Base-by-base conservation (phyloP, 2,113 vertebrate species). In the Sylvia atricapilla region DNA sequence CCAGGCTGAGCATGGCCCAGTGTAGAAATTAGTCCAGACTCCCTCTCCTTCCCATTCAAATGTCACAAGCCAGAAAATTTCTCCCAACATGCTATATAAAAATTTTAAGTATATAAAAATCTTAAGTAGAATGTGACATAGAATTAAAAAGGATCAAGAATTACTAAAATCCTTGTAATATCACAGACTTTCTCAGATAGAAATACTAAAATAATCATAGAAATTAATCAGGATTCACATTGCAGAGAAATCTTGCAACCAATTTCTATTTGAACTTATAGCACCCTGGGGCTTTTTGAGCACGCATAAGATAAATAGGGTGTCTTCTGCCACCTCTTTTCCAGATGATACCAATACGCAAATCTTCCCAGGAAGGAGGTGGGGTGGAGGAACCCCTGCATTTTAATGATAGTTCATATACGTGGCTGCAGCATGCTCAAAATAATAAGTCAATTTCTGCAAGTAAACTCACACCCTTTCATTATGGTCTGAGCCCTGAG, bases 191-290 rank as follows among this genome's bases (percentile, higher is more conserved):
- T 47, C 3, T 62, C n/a, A 60, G 19, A 44, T 6, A 0, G 21
- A 92, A 92, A 76, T 39, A n/a, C 9, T 49, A 20, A 94, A 64
- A 9, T 23, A 90, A 75, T 23, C 63, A 28, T 20, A 69, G 53
- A 68, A 86, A 56, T 7, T 0, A 82, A 59, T 13, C 9, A n/a
- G 15, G 12, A 22, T 75, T 22, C 30, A 47, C 0, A 0, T 28
- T 43, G 75, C 10, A 72, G 19, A 52, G 12, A 35, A 64, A 64
- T 31, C 25, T 56, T n/a, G 7, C 18, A 84, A 50, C 2, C 1
- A 2, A 28, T 59, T 87, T 79, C 19, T 39, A 41, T 46, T 28
- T 67, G 24, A 86, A 12, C 21, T 67, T 27, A 6, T 2, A 86
- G 10, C 8, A 67, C 5, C 9, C 39, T 46, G 1, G 4, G 24